phyloP scores from a whole-genome alignment of 2,888 invertebrate species.

The Coleophora deauratella region DNA sequence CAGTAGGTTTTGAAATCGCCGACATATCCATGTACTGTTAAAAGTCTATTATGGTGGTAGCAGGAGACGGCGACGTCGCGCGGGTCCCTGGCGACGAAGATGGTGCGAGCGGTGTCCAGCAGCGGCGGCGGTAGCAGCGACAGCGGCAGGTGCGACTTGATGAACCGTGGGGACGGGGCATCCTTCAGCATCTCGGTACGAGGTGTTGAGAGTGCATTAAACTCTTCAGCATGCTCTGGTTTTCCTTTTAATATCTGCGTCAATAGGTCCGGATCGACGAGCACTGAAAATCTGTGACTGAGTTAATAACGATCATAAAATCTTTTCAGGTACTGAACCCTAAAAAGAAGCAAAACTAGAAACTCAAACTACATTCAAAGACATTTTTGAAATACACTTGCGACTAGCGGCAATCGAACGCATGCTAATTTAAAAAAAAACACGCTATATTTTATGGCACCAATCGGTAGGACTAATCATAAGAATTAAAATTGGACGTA shows the following conservation, averaged over 20 bases:
- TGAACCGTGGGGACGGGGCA: conserved; percentile 47
- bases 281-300: conserved; percentile 80
- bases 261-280: conserved; percentile 79
- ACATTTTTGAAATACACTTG: no score
- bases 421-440: no score
- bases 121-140: conserved; percentile 79
- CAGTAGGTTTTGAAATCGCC: conserved; percentile 81
- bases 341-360: no score
- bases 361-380: no score
- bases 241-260: conserved; percentile 75
- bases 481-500: no score
- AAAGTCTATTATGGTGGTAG: conserved; percentile 83
- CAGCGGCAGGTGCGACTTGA: conserved; percentile 82
- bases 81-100: conserved; percentile 90
- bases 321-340: no score
- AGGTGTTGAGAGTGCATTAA: conserved; percentile 73
- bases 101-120: conserved; percentile 73
- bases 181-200: conserved; percentile 69
- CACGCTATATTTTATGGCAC: no score
- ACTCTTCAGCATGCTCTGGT: conserved; percentile 72
- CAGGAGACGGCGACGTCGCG: conserved; percentile 90
- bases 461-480: no score
- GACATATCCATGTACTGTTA: conserved; percentile 79
- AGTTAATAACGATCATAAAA: not conserved
- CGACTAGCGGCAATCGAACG: no score